Percentiles rank a stretch among this genome's conserved stretches.
These are phyloP conservation scores for Xenopus laevis DNA, from an alignment of 2,113 vertebrate species.

Conservation along the genomic window DNA sequence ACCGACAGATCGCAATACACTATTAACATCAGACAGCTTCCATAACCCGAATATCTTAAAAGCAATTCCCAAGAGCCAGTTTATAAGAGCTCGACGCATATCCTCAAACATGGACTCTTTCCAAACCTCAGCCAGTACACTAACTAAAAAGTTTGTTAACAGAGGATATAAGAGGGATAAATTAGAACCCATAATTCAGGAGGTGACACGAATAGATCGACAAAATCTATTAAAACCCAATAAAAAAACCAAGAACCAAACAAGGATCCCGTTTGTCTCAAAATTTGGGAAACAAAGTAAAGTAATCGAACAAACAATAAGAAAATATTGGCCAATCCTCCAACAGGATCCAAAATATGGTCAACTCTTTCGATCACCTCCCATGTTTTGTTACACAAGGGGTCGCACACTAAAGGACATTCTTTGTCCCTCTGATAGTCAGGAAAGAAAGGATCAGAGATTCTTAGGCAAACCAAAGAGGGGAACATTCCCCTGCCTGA, in stretches of 20 bases:
- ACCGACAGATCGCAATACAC: neutral
- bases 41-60: neutral
- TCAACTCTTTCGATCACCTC: neutral
- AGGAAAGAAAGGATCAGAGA: no score
- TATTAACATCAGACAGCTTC: neutral
- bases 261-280: neutral
- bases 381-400: neutral
- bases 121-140: neutral
- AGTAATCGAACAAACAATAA: neutral
- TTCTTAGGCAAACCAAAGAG: no score
- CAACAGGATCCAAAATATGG: neutral
- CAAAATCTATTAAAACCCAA: neutral
- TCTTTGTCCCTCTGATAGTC: no score
- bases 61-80: neutral
- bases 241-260: neutral
- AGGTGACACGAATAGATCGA: neutral
- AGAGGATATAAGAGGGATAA: neutral
- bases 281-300: neutral
- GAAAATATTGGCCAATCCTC: neutral
- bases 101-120: neutral
- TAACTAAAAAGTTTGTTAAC: neutral
- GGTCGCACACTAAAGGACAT: neutral
- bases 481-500: no score
- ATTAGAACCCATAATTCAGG: neutral
- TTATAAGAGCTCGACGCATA: neutral